Evolutionary conservation across 2,888 invertebrate genomes (phyloP).

Genomic region (Ypsolopha sequella): DNA sequence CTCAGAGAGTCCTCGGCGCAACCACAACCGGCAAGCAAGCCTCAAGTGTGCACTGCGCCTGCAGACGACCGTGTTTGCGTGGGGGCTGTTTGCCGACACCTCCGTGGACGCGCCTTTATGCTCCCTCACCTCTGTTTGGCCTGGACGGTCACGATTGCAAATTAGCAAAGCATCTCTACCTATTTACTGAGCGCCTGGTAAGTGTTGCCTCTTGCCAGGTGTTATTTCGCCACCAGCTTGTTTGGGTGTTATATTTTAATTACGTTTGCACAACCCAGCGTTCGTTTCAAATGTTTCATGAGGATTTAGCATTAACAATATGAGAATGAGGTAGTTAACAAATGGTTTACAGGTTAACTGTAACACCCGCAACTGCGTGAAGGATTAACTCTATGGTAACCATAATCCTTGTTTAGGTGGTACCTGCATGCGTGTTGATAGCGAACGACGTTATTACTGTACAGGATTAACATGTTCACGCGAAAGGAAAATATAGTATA

Average conservation of each 20-base stretch:
- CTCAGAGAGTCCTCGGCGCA: background rate
- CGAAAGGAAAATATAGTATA: background rate
- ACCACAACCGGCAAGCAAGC: conserved; percentile 1
- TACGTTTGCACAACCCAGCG: conserved; percentile 11
- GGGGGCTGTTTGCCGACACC: conserved; percentile 60
- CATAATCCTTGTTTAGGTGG: background rate
- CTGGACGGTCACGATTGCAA: conserved; percentile 53
- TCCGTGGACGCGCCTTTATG: conserved; percentile 29
- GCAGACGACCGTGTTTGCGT: conserved; percentile 55
- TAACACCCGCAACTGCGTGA: background rate
- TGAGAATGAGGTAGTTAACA: background rate
- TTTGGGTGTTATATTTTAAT: conserved; percentile 11
- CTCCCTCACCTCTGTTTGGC: conserved; percentile 40
- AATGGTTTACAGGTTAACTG: background rate
- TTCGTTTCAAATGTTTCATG: background rate
- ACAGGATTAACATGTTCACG: background rate
- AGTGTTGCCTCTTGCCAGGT: conserved; percentile 22
- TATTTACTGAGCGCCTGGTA: conserved; percentile 16
- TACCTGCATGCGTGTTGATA: background rate
- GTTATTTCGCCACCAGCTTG: background rate
- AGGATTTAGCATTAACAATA: background rate
- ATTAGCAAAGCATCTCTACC: conserved; percentile 31
- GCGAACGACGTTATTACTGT: too few relatives aligned
- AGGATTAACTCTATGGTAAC: background rate
- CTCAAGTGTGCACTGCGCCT: conserved; percentile 19